Evolutionary conservation across 2,888 invertebrate genomes (phyloP).

Genomic region (Eubasilissa splendida): DNA sequence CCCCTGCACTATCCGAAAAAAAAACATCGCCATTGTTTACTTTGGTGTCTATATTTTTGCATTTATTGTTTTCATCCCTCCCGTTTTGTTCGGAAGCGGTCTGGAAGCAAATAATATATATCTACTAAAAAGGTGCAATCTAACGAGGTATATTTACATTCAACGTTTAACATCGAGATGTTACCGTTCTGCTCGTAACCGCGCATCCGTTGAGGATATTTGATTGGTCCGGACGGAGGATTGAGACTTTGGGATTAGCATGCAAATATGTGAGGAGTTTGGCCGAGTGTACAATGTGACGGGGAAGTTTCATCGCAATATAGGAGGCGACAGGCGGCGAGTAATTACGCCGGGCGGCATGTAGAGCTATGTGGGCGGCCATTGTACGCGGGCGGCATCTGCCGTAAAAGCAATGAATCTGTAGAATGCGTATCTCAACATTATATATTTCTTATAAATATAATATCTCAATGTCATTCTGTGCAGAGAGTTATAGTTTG

Average conservation of each 20-base stretch:
- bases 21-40: too few species aligned
- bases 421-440: background rate
- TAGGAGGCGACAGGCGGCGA: slow-evolving; percentile 6
- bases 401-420: background rate
- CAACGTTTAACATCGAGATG: background rate
- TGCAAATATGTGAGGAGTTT: slow-evolving; percentile 33
- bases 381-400: slow-evolving; percentile 13
- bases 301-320: slow-evolving; percentile 16
- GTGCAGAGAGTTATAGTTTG: too few species aligned
- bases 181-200: background rate
- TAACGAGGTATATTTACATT: too few species aligned
- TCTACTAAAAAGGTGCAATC: too few species aligned
- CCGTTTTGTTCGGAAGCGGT: too few species aligned
- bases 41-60: too few species aligned
- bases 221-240: background rate
- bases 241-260: slow-evolving; percentile 15
- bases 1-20: too few species aligned
- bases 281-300: slow-evolving; percentile 13
- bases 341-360: slow-evolving; percentile 21
- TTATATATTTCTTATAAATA: too few species aligned
- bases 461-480: too few species aligned
- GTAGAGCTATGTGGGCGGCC: background rate
- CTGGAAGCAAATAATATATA: too few species aligned
- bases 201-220: background rate
- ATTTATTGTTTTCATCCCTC: too few species aligned